Conservation (phyloP, 2,888 invertebrate species). For the Nephrocerus scutellatus region DNA sequence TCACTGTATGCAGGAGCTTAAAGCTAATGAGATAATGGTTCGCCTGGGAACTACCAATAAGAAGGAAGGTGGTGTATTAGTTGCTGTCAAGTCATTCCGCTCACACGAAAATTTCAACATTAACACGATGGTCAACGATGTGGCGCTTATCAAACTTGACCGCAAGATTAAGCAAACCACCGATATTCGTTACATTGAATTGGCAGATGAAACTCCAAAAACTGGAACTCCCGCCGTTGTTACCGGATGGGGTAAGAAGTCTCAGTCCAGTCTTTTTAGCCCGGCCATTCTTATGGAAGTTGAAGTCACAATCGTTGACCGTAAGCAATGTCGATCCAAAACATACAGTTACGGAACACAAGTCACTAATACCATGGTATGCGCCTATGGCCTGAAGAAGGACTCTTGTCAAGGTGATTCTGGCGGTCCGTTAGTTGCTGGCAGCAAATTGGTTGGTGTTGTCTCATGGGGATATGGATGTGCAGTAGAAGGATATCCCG, state of each 20-base stretch:
- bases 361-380: constrained; percentile 33
- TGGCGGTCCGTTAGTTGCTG: constrained; percentile 43
- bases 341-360: constrained; percentile 29
- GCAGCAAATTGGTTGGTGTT: constrained; percentile 34
- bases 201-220: constrained; percentile 29
- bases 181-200: constrained; percentile 26
- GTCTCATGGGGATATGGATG: constrained; percentile 46
- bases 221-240: constrained; percentile 35
- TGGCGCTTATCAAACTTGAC: constrained; percentile 43
- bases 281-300: constrained; percentile 27
- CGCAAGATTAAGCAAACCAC: constrained; percentile 30
- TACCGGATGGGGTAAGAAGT: constrained; percentile 44
- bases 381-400: constrained; percentile 32
- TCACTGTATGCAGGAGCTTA: constrained; percentile 38
- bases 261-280: constrained; percentile 24
- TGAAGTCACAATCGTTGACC: constrained; percentile 26
- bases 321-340: constrained; percentile 3
- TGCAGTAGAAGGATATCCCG: constrained; percentile 35
- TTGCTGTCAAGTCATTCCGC: constrained; percentile 33
- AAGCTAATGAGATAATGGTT: constrained; percentile 29
- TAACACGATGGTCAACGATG: constrained; percentile 41
- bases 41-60: constrained; percentile 42
- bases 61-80: constrained; percentile 40
- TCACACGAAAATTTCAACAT: constrained; percentile 39
- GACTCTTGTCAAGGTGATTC: constrained; percentile 46